A percentile compares a stretch with the other conserved stretches of the same genome.
phyloP scores from a whole-genome alignment of 64 coral and sea anemone genomes.

The Montipora cactus region DNA sequence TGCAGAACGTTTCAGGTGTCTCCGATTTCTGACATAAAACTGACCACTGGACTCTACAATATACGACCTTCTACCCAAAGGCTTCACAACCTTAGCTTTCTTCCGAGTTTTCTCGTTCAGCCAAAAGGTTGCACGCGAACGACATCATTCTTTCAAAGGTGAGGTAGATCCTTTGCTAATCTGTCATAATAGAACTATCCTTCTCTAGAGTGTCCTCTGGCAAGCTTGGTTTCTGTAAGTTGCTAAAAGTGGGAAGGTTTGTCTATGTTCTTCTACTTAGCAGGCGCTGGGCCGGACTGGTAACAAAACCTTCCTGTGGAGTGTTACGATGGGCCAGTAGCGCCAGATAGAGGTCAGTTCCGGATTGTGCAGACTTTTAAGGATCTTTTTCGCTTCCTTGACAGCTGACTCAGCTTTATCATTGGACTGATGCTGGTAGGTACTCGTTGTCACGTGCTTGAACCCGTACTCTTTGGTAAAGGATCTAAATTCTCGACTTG shows the following conservation, averaged over 20 bases:
- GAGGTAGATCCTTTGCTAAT: neutral
- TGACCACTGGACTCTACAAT: neutral
- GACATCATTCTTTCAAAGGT: neutral
- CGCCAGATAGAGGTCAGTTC: neutral
- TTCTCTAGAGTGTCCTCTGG: neutral
- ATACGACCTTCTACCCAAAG: neutral
- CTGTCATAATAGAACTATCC: neutral
- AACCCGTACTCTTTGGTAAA: neutral
- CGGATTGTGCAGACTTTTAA: too few relatives aligned
- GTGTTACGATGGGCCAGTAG: neutral
- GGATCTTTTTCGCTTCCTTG: too few relatives aligned
- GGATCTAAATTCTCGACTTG: neutral
- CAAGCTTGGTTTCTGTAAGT: too few relatives aligned
- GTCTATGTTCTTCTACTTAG: neutral
- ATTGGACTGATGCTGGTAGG: neutral
- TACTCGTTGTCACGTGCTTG: neutral
- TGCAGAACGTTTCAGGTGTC: conserved; percentile 5
- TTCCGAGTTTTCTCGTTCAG: neutral
- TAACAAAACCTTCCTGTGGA: neutral
- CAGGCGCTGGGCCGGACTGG: neutral
- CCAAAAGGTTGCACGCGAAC: neutral
- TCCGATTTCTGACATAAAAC: conserved; percentile 6
- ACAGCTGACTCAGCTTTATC: too few relatives aligned
- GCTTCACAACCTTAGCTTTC: neutral
- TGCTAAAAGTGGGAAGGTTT: neutral